phyloP scores from a whole-genome alignment of 2,888 invertebrate genomes.

The Cyclophora albipunctata region DNA sequence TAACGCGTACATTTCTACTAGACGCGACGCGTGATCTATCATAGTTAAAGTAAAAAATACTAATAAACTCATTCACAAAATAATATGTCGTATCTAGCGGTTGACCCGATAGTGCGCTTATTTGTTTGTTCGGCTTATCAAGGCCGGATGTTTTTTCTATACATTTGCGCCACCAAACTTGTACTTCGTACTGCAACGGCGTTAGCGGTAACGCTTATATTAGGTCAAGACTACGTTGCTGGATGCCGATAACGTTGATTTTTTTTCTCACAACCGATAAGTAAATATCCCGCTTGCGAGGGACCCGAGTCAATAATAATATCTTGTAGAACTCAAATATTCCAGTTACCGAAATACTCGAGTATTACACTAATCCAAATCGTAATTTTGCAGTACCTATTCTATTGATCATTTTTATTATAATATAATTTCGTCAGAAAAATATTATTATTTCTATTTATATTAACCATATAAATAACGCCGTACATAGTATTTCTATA shows the following conservation, averaged over 20 bases:
- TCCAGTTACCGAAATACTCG: neutral
- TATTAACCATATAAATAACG: too few species aligned
- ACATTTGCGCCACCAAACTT: conserved; percentile 67
- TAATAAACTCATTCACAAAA: conserved; percentile 53
- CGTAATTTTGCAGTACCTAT: too few species aligned
- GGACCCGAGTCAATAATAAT: conserved; percentile 30
- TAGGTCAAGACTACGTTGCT: conserved; percentile 60
- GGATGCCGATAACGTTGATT: conserved; percentile 49
- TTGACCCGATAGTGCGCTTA: conserved; percentile 69
- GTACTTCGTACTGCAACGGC: conserved; percentile 58
- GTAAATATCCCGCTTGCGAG: conserved; percentile 29
- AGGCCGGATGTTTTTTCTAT: conserved; percentile 75
- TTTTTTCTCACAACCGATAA: conserved; percentile 43
- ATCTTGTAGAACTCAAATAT: conserved; percentile 14
- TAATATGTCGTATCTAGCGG: conserved; percentile 62
- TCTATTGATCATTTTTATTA: too few species aligned
- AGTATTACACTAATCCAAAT: too few species aligned
- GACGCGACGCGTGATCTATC: conserved; percentile 13
- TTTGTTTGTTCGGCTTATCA: conserved; percentile 74
- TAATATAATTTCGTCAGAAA: too few species aligned
- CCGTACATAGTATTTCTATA: too few species aligned
- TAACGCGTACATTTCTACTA: too few species aligned
- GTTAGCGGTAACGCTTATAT: conserved; percentile 60
- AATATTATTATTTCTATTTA: too few species aligned
- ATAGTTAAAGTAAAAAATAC: conserved; percentile 39